Evolutionary conservation across 1,140 invertebrate species (phyloP).

Genomic region (Aethina tumida): DNA sequence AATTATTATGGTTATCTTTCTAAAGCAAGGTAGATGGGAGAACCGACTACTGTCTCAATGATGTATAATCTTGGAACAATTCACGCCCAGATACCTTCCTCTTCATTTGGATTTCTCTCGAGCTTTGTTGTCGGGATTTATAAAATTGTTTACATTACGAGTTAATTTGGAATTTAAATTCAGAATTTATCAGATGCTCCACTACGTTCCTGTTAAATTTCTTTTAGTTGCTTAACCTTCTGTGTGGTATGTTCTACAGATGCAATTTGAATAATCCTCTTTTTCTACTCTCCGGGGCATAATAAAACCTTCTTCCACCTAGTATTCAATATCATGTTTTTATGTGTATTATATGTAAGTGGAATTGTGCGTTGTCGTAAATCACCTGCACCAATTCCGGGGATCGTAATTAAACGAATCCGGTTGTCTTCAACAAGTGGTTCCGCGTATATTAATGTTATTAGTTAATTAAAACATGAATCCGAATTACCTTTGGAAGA

Average conservation of each 20-base stretch:
- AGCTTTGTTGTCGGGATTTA: constrained; percentile 36
- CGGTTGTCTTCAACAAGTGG: neutral
- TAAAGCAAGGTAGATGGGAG: constrained; percentile 32
- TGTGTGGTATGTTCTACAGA: constrained; percentile 2
- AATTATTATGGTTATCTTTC: constrained; percentile 37
- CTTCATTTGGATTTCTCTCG: constrained; percentile 30
- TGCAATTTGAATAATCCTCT: too few species aligned
- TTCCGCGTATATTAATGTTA: constrained; percentile 16
- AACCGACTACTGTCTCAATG: constrained; percentile 21
- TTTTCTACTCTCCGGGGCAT: too few species aligned
- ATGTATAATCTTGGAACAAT: constrained; percentile 33
- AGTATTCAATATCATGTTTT: too few species aligned
- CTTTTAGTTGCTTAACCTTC: constrained; percentile 7
- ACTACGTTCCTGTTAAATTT: constrained; percentile 1
- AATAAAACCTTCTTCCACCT: too few species aligned
- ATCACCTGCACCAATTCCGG: too few species aligned
- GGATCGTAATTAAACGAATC: neutral
- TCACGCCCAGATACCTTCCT: constrained; percentile 29
- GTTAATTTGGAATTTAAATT: constrained; percentile 38
- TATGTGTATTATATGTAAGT: too few species aligned
- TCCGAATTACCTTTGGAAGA: constrained; percentile 30
- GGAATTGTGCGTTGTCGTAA: too few species aligned
- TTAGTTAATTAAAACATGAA: constrained; percentile 32
- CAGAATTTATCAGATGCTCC: constrained; percentile 32
- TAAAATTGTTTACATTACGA: constrained; percentile 37